Percentiles rank a stretch among this genome's conserved stretches.
These are phyloP conservation scores for Pachliopta kotzebuea DNA, from an alignment of 2,888 invertebrate species.

Conservation along the genomic window DNA sequence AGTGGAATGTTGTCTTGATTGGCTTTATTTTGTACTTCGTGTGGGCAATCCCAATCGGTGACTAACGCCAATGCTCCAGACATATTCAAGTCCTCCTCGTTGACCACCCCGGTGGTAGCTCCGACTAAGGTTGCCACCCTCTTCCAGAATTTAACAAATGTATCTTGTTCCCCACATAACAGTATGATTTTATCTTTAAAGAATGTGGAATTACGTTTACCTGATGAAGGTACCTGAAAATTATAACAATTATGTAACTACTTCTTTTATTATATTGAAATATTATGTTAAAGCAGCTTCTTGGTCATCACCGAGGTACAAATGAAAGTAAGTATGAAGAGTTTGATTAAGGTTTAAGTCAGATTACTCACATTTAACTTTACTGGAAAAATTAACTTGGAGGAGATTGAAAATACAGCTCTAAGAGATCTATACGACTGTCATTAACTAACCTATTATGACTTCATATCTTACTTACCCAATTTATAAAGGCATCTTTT, in stretches of 20 bases:
- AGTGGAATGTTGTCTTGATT: constrained; percentile 81
- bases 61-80: constrained; percentile 76
- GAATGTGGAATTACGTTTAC: constrained; percentile 53
- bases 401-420: too few relatives aligned
- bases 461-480: constrained; percentile 46
- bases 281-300: too few relatives aligned
- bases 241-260: not conserved
- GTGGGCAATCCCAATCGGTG: constrained; percentile 82
- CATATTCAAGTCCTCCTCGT: constrained; percentile 71
- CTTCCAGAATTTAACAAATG: constrained; percentile 82
- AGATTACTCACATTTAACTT: too few relatives aligned
- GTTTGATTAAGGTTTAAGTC: too few relatives aligned
- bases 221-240: constrained; percentile 55
- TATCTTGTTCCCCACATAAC: constrained; percentile 74
- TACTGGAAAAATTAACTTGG: too few relatives aligned
- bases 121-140: constrained; percentile 81
- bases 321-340: too few relatives aligned
- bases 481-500: constrained; percentile 64
- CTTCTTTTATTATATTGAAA: too few relatives aligned
- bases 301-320: too few relatives aligned
- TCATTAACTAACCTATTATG: too few relatives aligned
- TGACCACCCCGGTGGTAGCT: constrained; percentile 69
- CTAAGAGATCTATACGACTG: too few relatives aligned
- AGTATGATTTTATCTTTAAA: constrained; percentile 74
- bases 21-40: constrained; percentile 77